Percentiles rank a stretch among this genome's conserved stretches.
These are phyloP conservation scores for Stegodyphus mimosarum DNA, from an alignment of 1,140 invertebrate species.

Conservation along the genomic window DNA sequence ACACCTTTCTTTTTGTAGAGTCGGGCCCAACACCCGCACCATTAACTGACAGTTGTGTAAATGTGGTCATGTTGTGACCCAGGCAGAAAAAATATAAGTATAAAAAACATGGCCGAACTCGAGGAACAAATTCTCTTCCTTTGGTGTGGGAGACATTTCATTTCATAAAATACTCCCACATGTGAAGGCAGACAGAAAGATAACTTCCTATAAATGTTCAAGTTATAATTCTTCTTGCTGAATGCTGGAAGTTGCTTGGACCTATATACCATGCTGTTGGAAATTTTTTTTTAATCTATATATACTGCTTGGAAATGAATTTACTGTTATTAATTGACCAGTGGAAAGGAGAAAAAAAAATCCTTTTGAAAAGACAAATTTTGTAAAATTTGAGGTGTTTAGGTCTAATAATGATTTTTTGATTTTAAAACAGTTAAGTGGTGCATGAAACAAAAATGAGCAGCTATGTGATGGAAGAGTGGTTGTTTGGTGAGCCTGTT, in stretches of 20 bases:
- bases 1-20: conserved; percentile 30
- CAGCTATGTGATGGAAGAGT: conserved; percentile 29
- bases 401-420: conserved; percentile 16
- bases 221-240: conserved; percentile 29
- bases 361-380: conserved; percentile 42
- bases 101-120: conserved; percentile 29
- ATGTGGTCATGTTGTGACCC: conserved; percentile 38
- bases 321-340: conserved; percentile 26
- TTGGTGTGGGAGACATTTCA: conserved; percentile 37
- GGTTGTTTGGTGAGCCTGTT: conserved; percentile 1
- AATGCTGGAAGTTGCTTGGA: conserved; percentile 39
- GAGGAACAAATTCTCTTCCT: conserved; percentile 12
- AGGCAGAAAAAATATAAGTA: conserved; percentile 11
- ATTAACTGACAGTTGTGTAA: conserved; percentile 51
- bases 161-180: conserved; percentile 16
- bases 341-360: conserved; percentile 6
- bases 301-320: conserved; percentile 53
- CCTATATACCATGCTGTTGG: conserved; percentile 44
- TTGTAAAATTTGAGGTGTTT: conserved; percentile 50
- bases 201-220: conserved; percentile 47
- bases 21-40: conserved; percentile 25
- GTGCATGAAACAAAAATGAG: conserved; percentile 15
- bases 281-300: conserved; percentile 51
- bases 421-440: conserved; percentile 29
- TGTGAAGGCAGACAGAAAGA: conserved; percentile 18